phyloP scores from a whole-genome alignment of 2,797 vertebrate species.

The Holocentrus rufus region DNA sequence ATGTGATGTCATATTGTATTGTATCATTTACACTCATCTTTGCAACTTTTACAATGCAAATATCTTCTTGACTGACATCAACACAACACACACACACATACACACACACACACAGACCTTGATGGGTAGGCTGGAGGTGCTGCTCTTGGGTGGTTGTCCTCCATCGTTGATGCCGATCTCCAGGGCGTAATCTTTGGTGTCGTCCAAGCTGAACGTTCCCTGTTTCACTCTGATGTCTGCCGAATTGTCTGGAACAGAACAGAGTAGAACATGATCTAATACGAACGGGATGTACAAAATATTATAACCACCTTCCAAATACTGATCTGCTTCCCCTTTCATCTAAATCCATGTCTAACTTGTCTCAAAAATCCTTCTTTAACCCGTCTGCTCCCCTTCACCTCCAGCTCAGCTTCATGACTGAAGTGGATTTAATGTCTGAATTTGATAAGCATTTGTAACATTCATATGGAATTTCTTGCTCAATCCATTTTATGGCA shows the following conservation, averaged over 20 bases:
- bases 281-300: not conserved
- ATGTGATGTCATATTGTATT: no score
- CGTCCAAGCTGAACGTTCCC: slow-evolving; percentile 87
- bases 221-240: slow-evolving; percentile 87
- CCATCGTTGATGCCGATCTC: slow-evolving; percentile 89
- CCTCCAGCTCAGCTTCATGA: not conserved
- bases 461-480: not conserved
- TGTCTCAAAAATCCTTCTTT: slow-evolving; percentile 18
- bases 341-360: slow-evolving; percentile 41
- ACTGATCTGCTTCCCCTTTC: slow-evolving; percentile 5
- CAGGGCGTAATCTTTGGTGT: slow-evolving; percentile 84
- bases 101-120: slow-evolving; percentile 82
- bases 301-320: slow-evolving; percentile 7
- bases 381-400: no score
- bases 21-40: no score
- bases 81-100: slow-evolving; percentile 32
- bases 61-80: not conserved
- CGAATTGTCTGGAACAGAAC: slow-evolving; percentile 84
- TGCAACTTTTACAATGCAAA: no score
- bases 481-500: not conserved
- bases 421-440: not conserved
- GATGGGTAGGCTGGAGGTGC: slow-evolving; percentile 82
- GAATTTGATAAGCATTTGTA: not conserved
- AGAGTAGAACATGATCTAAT: not conserved
- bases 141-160: slow-evolving; percentile 81